Evolutionary conservation across 2,888 invertebrate genomes (phyloP).

Genomic region (Lochmaea capreae): DNA sequence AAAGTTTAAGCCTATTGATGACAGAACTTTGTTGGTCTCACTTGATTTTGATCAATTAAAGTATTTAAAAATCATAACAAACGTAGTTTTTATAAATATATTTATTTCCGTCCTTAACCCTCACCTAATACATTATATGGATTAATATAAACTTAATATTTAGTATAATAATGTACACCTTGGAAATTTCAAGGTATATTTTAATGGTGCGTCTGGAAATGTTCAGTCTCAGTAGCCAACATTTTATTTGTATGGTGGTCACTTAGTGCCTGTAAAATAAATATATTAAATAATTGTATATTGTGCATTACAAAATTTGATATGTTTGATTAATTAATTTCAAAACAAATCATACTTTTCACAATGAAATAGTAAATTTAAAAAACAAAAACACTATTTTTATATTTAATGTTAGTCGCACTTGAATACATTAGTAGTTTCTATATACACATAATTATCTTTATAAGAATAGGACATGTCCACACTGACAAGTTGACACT

Average conservation of each 20-base stretch:
- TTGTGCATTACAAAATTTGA: background rate
- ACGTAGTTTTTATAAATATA: background rate
- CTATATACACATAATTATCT: no score
- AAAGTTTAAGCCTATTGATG: no score
- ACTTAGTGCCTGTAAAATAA: conserved; percentile 18
- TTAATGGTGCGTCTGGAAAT: background rate
- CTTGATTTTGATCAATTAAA: background rate
- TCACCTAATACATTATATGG: background rate
- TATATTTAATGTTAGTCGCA: no score
- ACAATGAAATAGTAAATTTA: background rate
- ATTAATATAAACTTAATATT: background rate
- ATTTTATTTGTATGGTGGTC: conserved; percentile 10
- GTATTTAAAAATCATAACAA: background rate
- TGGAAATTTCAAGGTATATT: background rate
- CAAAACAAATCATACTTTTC: background rate
- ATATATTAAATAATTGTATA: background rate
- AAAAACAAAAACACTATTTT: no score
- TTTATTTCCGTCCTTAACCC: background rate
- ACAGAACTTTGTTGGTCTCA: background rate
- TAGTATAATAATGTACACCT: background rate
- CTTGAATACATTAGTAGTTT: no score
- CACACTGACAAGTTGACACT: no score
- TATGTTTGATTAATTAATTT: background rate
- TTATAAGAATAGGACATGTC: no score
- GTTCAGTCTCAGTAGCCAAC: background rate